A percentile compares a stretch with the other conserved stretches of the same genome.
These are phyloP conservation scores for Ceuthmochares aereus DNA, from an alignment of 2,113 vertebrate species.

Conservation along the genomic window DNA sequence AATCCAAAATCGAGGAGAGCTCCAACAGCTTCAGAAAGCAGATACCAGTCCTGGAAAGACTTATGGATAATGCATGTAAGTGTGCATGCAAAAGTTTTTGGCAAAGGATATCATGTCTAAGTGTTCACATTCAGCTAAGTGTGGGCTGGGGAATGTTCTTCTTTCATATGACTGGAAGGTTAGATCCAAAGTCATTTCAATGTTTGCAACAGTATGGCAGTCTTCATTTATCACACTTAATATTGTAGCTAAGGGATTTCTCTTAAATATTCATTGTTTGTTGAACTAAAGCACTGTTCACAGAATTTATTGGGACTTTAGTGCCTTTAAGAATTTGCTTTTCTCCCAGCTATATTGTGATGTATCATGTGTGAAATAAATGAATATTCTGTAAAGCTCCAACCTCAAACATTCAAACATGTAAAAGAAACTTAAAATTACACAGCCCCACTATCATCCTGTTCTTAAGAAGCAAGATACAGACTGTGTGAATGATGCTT, in stretches of 20 bases:
- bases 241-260: not conserved
- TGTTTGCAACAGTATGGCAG: not conserved
- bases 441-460: rapidly evolving
- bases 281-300: not conserved
- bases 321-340: not conserved
- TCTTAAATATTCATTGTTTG: not conserved
- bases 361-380: not conserved
- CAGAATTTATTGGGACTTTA: not conserved
- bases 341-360: not conserved
- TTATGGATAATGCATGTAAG: not conserved
- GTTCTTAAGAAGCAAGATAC: not conserved
- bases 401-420: not conserved
- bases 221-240: conserved; percentile 3
- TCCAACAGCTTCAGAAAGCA: not conserved
- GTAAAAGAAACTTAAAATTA: not conserved
- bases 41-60: not conserved
- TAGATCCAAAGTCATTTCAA: not conserved
- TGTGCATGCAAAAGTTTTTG: not conserved
- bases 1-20: not conserved
- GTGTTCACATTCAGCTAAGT: not conserved
- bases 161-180: not conserved
- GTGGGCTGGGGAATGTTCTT: not conserved
- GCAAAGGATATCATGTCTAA: not conserved
- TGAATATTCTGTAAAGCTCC: not conserved
- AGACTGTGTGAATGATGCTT: not conserved